These are phyloP conservation scores for Brachyptera putata DNA, from an alignment of 2,888 invertebrate genomes.

Conservation along the genomic window DNA sequence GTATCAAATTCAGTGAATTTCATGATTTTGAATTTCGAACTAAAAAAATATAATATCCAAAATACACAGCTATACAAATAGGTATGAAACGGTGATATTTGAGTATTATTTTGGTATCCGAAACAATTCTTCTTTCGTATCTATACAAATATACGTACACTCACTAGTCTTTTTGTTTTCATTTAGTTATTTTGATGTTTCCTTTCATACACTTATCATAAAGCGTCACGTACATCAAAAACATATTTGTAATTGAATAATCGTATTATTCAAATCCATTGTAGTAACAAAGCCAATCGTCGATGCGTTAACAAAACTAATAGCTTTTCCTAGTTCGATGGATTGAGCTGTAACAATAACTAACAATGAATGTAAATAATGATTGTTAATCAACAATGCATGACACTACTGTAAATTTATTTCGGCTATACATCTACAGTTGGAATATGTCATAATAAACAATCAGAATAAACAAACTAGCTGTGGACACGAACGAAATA, in stretches of 20 bases:
- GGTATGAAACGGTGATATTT: no score
- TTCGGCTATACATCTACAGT: not conserved
- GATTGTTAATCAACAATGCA: slow-evolving; percentile 1
- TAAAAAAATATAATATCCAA: no score
- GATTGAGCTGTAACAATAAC: slow-evolving; percentile 10
- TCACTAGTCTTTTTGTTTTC: no score
- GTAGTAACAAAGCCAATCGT: slow-evolving; percentile 1
- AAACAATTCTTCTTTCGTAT: no score
- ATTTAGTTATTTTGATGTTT: no score
- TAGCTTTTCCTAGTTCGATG: not conserved
- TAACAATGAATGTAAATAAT: not conserved
- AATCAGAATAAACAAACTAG: not conserved
- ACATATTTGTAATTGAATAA: no score
- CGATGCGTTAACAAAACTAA: slow-evolving; percentile 2
- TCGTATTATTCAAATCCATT: no score
- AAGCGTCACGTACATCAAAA: slow-evolving; percentile 2
- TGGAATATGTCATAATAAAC: not conserved
- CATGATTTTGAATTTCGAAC: no score
- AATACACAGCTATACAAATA: no score
- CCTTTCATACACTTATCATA: not conserved
- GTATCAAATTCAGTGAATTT: no score
- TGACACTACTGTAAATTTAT: not conserved
- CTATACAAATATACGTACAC: no score
- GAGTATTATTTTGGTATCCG: no score
- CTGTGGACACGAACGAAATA: not conserved